Conservation (phyloP, 2,113 vertebrate species). For the Cynopterus brachyotis region DNA sequence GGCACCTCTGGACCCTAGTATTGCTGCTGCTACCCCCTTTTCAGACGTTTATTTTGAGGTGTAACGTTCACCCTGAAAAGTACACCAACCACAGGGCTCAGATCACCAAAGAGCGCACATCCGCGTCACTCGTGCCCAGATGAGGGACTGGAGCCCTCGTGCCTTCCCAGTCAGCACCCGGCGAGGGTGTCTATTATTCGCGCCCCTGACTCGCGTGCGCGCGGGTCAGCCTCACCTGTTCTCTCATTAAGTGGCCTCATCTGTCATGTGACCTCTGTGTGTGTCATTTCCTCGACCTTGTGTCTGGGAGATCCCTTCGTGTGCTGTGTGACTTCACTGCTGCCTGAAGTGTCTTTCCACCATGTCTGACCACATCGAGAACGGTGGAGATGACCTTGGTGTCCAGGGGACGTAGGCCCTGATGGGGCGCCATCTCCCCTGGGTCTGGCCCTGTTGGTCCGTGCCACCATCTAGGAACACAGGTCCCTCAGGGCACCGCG, state of each 20-base stretch:
- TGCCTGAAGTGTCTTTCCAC: not conserved
- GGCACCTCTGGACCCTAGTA: not conserved
- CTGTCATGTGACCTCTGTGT: accelerated
- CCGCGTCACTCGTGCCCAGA: accelerated
- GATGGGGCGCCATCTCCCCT: not conserved
- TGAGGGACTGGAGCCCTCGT: accelerated
- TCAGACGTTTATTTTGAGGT: not conserved
- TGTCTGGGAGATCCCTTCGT: too few species aligned
- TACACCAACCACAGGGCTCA: accelerated
- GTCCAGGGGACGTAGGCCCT: accelerated
- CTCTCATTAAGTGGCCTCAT: accelerated
- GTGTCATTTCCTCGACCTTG: not conserved
- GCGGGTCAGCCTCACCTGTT: not conserved
- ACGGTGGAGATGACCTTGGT: not conserved
- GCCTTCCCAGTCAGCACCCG: accelerated
- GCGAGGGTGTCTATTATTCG: too few species aligned
- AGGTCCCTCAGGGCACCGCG: not conserved
- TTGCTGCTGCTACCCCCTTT: not conserved
- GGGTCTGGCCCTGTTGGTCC: accelerated
- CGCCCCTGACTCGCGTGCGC: accelerated
- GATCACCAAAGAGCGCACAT: accelerated
- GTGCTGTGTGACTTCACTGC: too few species aligned
- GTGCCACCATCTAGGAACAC: not conserved
- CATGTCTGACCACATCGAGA: not conserved
- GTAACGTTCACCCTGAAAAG: not conserved